Evolutionary conservation across 2,797 vertebrate species (phyloP).

Genomic region (Buphagus erythrorhynchus): DNA sequence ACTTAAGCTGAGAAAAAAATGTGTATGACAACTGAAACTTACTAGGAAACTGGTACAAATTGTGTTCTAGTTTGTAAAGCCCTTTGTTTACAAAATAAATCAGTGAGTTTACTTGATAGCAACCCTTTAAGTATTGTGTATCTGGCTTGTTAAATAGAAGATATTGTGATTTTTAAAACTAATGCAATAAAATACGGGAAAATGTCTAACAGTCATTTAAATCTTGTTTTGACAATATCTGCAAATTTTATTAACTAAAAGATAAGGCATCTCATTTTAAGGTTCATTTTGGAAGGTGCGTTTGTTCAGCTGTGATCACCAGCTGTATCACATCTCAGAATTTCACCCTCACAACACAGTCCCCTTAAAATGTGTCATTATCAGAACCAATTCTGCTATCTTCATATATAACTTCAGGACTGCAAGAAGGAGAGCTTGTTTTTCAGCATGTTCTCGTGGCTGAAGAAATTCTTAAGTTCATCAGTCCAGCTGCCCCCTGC

Average conservation of each 20-base stretch:
- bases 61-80: background rate
- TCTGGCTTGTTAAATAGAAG: background rate
- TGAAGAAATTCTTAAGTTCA: background rate
- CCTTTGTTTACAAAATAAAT: slow-evolving; percentile 21
- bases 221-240: background rate
- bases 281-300: background rate
- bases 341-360: background rate
- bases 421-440: background rate
- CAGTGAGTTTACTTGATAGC: background rate
- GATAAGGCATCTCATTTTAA: background rate
- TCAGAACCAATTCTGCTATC: background rate
- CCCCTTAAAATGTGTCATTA: background rate
- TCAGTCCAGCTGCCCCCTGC: background rate
- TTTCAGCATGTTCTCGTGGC: background rate
- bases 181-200: background rate
- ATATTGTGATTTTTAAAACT: background rate
- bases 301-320: background rate
- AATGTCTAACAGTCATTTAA: background rate
- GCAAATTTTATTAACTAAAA: background rate
- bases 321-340: accelerated
- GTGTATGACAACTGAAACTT: background rate
- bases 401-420: background rate
- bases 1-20: background rate
- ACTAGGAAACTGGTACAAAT: background rate
- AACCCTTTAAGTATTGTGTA: background rate